Conservation (phyloP, 64 coral and sea anemone species). For the Hydrozoanthus tunicans region DNA sequence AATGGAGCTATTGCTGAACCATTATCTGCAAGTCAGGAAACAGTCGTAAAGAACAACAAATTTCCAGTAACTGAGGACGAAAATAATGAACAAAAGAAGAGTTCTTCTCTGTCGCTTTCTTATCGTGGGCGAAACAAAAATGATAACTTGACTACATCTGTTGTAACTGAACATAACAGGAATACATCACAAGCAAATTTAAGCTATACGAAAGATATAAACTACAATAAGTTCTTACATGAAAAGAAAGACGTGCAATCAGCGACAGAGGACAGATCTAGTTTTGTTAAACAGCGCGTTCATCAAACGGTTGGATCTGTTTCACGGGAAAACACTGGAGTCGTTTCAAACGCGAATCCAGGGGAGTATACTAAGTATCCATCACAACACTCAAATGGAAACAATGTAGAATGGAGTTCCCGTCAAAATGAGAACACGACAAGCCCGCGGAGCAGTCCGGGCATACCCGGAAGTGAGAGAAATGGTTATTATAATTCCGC, state of each 20-base stretch:
- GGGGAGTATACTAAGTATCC: background rate
- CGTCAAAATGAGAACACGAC: background rate
- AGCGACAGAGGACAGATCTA: background rate
- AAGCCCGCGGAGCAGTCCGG: background rate
- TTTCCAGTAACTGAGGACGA: background rate
- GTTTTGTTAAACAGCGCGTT: background rate
- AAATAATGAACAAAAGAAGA: background rate
- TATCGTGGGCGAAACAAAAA: background rate
- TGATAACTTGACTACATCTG: background rate
- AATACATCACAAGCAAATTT: background rate
- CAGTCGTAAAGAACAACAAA: background rate
- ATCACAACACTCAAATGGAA: background rate
- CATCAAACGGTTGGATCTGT: background rate
- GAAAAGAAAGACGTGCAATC: background rate
- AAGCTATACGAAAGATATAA: background rate
- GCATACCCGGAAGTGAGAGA: background rate
- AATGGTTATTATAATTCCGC: background rate
- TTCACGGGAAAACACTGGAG: background rate
- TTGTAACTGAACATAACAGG: background rate
- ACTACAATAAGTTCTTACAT: background rate
- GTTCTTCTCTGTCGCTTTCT: background rate
- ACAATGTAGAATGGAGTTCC: background rate
- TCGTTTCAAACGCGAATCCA: background rate
- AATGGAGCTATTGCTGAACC: background rate
- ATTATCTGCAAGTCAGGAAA: background rate